Evolutionary conservation across 1,140 invertebrate genomes (phyloP).

Genomic region (Schmidtea mediterranea): DNA sequence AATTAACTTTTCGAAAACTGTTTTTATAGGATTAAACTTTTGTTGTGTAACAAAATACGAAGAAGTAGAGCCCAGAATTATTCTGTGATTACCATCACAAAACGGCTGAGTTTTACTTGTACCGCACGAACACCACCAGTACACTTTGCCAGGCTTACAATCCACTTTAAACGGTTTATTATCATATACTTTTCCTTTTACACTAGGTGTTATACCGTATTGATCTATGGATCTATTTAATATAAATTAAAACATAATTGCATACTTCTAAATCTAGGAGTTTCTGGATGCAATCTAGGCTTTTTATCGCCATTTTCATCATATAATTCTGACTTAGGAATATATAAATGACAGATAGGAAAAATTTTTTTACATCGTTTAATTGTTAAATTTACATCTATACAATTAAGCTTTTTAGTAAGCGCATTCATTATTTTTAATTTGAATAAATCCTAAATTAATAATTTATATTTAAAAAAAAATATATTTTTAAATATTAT

Average conservation of each 20-base stretch:
- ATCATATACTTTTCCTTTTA: not conserved
- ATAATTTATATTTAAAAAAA: no score
- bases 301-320: not conserved
- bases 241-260: not conserved
- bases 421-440: no score
- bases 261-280: conserved; percentile 3
- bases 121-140: conserved; percentile 5
- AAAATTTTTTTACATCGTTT: no score
- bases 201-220: not conserved
- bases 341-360: no score
- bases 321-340: not conserved
- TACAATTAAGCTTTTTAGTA: no score
- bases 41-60: not conserved
- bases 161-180: not conserved
- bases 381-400: no score
- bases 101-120: conserved; percentile 3
- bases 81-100: conserved; percentile 6
- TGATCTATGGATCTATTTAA: not conserved
- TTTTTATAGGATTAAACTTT: conserved; percentile 3
- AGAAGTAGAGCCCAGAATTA: not conserved
- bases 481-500: no score
- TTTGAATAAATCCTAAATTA: no score
- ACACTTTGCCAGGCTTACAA: conserved; percentile 1
- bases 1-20: not conserved
- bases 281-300: not conserved